Evolutionary conservation across 2,113 vertebrate species (phyloP).

Genomic region (Halichoerus grypus): DNA sequence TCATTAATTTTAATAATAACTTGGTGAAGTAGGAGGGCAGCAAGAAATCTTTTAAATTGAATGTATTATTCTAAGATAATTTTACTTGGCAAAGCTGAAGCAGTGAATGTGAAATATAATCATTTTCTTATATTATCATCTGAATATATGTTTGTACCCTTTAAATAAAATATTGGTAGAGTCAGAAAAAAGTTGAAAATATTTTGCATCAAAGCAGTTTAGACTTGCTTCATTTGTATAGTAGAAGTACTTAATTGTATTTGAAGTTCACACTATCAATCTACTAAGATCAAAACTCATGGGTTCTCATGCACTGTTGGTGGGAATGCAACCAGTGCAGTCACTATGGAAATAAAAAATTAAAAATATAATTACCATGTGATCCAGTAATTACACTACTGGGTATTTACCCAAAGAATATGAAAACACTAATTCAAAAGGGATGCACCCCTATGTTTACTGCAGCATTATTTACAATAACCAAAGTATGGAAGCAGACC

Average conservation of each 20-base stretch:
- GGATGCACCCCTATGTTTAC: neutral
- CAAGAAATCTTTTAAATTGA: conserved; percentile 29
- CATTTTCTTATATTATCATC: conserved; percentile 17
- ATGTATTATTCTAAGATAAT: conserved; percentile 1
- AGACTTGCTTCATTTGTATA: neutral
- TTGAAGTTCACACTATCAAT: neutral
- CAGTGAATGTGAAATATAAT: neutral
- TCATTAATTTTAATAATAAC: conserved; percentile 46
- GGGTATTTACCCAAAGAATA: neutral
- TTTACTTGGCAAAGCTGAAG: conserved; percentile 18
- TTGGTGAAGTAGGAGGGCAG: neutral
- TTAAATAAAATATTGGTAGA: conserved; percentile 33
- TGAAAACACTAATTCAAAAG: neutral
- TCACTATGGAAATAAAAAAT: neutral
- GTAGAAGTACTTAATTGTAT: neutral
- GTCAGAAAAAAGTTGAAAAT: neutral
- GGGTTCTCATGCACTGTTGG: neutral
- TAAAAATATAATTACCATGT: neutral
- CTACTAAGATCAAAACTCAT: neutral
- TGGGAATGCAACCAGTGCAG: neutral
- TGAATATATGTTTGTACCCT: neutral
- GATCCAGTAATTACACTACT: neutral
- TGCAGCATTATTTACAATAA: neutral
- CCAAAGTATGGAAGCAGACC: neutral
- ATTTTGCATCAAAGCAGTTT: neutral